phyloP scores from a whole-genome alignment of 2,113 vertebrate genomes.

The Lepus europaeus region DNA sequence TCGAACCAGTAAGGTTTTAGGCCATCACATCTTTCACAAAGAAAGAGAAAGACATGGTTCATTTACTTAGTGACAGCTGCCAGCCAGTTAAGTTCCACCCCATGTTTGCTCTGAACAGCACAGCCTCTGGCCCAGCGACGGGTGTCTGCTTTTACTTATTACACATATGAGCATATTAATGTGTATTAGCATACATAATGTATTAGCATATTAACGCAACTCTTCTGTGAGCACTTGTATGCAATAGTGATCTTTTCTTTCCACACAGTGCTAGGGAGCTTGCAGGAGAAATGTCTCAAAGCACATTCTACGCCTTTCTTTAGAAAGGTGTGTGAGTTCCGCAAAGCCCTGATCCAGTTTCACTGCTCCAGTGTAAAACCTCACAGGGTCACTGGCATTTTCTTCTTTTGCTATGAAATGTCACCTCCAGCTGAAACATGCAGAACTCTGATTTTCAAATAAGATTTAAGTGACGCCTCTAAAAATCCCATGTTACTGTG shows the following conservation, averaged over 20 bases:
- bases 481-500: neutral
- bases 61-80: neutral
- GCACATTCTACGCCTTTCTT: constrained; percentile 33
- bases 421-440: neutral
- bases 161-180: too few relatives aligned
- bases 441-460: constrained; percentile 28
- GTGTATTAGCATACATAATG: too few relatives aligned
- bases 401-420: constrained; percentile 22
- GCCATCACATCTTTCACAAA: neutral
- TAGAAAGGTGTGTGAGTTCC: constrained; percentile 40
- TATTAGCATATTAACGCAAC: constrained; percentile 34
- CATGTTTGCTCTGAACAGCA: neutral
- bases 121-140: neutral
- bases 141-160: neutral
- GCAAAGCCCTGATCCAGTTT: neutral
- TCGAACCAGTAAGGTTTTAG: neutral
- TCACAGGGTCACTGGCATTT: constrained; percentile 38
- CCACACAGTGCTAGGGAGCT: neutral
- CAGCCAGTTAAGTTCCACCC: neutral
- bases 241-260: neutral
- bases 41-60: neutral
- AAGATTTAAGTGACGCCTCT: constrained; percentile 43
- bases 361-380: constrained; percentile 41
- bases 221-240: constrained; percentile 41
- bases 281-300: neutral